These are phyloP conservation scores for Pterostichus niger DNA, from an alignment of 2,888 invertebrate genomes.

Conservation along the genomic window DNA sequence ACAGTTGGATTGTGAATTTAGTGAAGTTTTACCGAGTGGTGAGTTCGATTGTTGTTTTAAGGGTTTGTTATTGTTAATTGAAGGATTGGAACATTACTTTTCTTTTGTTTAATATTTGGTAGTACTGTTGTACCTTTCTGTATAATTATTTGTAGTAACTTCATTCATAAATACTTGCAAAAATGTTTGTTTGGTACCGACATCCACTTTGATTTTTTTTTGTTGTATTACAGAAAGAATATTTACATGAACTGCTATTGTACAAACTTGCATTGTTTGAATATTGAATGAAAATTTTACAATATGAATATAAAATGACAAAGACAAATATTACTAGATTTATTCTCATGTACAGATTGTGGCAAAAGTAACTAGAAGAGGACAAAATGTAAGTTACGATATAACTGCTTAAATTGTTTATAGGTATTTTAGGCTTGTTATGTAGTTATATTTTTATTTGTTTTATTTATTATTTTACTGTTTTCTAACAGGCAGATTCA, in stretches of 20 bases:
- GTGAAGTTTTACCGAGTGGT: neutral
- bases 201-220: neutral
- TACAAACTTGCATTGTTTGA: neutral
- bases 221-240: neutral
- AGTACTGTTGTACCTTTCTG: neutral
- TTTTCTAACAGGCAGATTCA: too few relatives aligned
- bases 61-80: neutral
- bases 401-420: too few relatives aligned
- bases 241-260: neutral
- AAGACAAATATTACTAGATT: neutral
- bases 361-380: neutral
- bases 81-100: too few relatives aligned
- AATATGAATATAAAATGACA: neutral
- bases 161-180: neutral
- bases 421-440: too few relatives aligned
- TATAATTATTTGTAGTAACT: neutral
- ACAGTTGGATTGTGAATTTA: neutral
- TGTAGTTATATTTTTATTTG: too few relatives aligned
- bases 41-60: slow-evolving; percentile 3
- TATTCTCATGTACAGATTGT: slow-evolving; percentile 2
- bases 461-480: too few relatives aligned
- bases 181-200: too few relatives aligned
- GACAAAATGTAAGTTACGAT: too few relatives aligned
- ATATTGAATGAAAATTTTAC: neutral
- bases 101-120: too few relatives aligned